A percentile compares a stretch with the other conserved stretches of the same genome.
These are phyloP conservation scores for Lota lota DNA, from an alignment of 2,113 vertebrate species.

Conservation along the genomic window DNA sequence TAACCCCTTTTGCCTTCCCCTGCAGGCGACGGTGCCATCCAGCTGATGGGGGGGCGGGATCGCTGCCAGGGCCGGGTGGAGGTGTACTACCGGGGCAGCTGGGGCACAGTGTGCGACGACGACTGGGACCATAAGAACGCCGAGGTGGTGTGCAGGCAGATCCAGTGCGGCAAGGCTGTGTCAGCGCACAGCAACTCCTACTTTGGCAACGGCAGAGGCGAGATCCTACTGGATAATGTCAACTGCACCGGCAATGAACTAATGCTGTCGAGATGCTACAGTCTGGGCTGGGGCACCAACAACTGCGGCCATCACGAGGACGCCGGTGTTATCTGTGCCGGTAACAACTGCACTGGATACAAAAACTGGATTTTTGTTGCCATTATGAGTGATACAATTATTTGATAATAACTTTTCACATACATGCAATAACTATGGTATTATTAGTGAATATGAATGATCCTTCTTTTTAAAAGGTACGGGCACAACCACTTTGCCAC, in stretches of 20 bases:
- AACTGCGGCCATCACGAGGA: constrained; percentile 98
- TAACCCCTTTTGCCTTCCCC: background rate
- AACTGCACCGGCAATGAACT: constrained; percentile 82
- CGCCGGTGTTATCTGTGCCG: constrained; percentile 84
- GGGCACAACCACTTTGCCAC: constrained; percentile 28
- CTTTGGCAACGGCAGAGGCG: constrained; percentile 87
- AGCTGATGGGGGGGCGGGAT: constrained; percentile 76
- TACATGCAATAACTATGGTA: background rate
- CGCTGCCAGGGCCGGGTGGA: constrained; percentile 90
- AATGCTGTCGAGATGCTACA: constrained; percentile 77
- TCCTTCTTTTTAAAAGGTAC: constrained; percentile 37
- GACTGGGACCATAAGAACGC: constrained; percentile 86
- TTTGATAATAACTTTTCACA: background rate
- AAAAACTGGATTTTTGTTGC: background rate
- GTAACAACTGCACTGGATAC: constrained; percentile 52
- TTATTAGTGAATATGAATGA: background rate
- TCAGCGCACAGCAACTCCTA: constrained; percentile 82
- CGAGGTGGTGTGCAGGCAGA: constrained; percentile 86
- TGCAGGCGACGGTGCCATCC: constrained; percentile 84
- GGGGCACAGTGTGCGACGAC: constrained; percentile 95
- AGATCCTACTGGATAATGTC: constrained; percentile 90
- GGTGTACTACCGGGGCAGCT: constrained; percentile 82
- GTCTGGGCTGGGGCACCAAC: constrained; percentile 91
- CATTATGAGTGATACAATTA: background rate
- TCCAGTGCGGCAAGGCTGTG: constrained; percentile 80